Evolutionary conservation across 92 coral and sea anemone genomes (phyloP), one percentile per base, ranked within the genome.

Genomic region (Hydrozoanthus gracilis): DNA sequence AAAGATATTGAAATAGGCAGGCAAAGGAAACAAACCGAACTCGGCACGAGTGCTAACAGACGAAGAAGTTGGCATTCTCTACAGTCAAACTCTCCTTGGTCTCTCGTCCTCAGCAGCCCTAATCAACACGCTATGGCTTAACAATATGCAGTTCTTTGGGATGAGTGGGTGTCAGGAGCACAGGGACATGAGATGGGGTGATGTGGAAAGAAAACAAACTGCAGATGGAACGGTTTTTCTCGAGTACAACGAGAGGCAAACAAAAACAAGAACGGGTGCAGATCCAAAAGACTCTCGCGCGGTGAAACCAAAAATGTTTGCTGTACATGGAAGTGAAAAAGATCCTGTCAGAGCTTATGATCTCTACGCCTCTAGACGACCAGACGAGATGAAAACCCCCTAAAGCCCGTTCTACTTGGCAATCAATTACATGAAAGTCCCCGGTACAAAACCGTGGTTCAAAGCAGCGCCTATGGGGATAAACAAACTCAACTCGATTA

Each of bases 11-110:
- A 92, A 76, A 51, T 14, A 49, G 35, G 35, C 71, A 71, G 92
- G 90, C 6, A 90, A 90, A 90, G 88, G 93, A 84, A 92, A 90
- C 86, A 80, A 71, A 16, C 93, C 91, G 15, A 87, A 92, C 71
- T 82, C 82, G 55, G 93, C 88, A 11, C 92, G 91, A 66, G 83
- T 90, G 73, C 77, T 93, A 65, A 70, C 93, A 83, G 92, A 93
- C 76, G 91, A 93, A 82, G 92, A 93, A 82, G 87, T 93, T 60
- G 82, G 69, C 46, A 77, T 76, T 52, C 84, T 92, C 39, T 85
- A 91, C 69, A 78, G 83, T 74, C 75, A 65, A 17, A 73, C 18
- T 61, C 86, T 88, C 65, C 76, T 93, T 27, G 92, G 92, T 69
- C 78, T 44, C 70, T 58, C 78, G 83, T 70, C 93, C 70, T 90